Percentiles rank a stretch among this genome's conserved stretches.
These are phyloP conservation scores for Emydoidea blandingii DNA, from an alignment of 2,797 vertebrate genomes.

Conservation along the genomic window DNA sequence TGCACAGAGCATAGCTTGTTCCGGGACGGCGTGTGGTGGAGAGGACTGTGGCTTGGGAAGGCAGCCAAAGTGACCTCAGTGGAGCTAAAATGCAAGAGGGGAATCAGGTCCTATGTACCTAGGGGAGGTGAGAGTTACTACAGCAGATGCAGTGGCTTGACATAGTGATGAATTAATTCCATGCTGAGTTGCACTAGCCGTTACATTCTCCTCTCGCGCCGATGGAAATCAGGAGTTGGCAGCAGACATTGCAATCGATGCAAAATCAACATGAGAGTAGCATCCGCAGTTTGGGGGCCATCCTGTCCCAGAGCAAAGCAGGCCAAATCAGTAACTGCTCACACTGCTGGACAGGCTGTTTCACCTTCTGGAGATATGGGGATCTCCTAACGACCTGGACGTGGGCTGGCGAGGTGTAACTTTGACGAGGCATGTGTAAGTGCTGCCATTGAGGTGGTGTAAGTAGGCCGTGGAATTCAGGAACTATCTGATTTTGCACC, in stretches of 20 bases:
- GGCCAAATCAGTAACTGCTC: neutral
- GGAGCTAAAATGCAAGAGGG: neutral
- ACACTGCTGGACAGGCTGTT: neutral
- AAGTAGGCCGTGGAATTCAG: fast-evolving
- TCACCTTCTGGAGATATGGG: neutral
- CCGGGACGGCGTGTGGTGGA: fast-evolving
- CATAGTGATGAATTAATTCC: neutral
- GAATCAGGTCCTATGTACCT: fast-evolving
- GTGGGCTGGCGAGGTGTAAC: fast-evolving
- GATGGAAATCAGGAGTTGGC: neutral
- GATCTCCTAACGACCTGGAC: fast-evolving
- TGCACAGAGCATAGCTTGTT: fast-evolving
- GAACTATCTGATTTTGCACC: neutral
- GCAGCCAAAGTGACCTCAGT: fast-evolving
- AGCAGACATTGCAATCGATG: neutral
- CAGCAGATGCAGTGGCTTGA: neutral
- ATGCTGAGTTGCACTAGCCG: neutral
- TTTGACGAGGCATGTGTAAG: neutral
- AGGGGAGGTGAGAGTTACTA: neutral
- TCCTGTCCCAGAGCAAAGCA: neutral
- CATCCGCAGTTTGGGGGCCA: neutral
- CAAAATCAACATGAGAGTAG: neutral
- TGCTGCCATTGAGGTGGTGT: neutral
- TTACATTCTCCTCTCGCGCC: neutral
- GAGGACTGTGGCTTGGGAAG: fast-evolving